Conservation (phyloP, 1,140 invertebrate species). For the Psilanteris sp. region DNA sequence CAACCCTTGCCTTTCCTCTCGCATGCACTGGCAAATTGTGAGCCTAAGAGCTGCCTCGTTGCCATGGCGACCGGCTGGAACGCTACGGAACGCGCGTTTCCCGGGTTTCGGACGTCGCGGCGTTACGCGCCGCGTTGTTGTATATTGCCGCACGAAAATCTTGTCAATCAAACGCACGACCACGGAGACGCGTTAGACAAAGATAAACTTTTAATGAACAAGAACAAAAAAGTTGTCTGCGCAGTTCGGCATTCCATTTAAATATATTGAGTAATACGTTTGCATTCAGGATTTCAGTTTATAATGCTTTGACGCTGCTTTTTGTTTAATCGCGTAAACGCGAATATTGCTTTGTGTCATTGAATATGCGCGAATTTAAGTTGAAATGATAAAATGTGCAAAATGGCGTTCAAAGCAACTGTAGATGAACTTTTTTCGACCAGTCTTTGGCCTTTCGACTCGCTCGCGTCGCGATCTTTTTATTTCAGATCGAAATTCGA, state of each 20-base stretch:
- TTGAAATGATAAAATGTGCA: no score
- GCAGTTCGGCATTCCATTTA: no score
- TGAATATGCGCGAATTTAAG: no score
- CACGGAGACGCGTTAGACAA: constrained; percentile 16
- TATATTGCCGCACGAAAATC: constrained; percentile 37
- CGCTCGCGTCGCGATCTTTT: constrained; percentile 29
- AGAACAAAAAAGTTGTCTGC: constrained; percentile 8
- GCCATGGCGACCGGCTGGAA: constrained; percentile 47
- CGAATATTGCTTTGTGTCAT: no score
- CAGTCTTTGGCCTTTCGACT: constrained; percentile 28
- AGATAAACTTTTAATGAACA: constrained; percentile 26
- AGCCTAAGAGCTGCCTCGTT: constrained; percentile 53
- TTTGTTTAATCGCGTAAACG: no score
- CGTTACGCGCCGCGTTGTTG: constrained; percentile 17
- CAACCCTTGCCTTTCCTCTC: constrained; percentile 46
- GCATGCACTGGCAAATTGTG: constrained; percentile 48
- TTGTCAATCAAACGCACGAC: constrained; percentile 46
- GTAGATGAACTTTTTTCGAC: constrained; percentile 3
- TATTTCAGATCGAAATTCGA: constrained; percentile 42
- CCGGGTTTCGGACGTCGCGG: constrained; percentile 43
- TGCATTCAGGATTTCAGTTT: no score
- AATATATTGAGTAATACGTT: no score
- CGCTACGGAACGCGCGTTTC: constrained; percentile 35
- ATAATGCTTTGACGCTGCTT: no score
- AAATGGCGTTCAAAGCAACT: no score